A percentile compares a stretch with the other conserved stretches of the same genome.
Evolutionary conservation across 2,888 invertebrate genomes (phyloP).

Genomic region (Helobdella robusta): DNA sequence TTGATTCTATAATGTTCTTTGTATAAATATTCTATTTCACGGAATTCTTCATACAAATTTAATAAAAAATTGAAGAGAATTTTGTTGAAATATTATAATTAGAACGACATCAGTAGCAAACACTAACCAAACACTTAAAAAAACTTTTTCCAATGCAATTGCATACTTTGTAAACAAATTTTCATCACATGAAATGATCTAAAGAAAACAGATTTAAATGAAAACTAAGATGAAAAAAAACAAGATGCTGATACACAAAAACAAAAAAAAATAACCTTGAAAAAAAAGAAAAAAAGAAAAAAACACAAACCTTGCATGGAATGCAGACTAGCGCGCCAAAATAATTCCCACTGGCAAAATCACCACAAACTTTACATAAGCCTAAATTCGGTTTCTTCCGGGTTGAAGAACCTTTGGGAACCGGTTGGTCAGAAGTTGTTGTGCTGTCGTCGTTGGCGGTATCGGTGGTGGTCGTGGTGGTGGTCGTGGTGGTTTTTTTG

Average conservation of each 20-base stretch:
- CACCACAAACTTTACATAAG: constrained; percentile 34
- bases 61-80: no score
- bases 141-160: no score
- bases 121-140: no score
- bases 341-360: constrained; percentile 35
- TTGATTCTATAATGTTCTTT: no score
- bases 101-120: no score
- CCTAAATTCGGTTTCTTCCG: constrained; percentile 4
- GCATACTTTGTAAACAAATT: no score
- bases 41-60: no score
- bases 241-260: not conserved
- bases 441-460: not conserved
- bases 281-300: not conserved
- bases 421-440: not conserved
- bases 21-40: no score
- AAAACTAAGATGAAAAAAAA: not conserved
- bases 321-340: constrained; percentile 37
- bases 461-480: not conserved
- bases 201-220: not conserved
- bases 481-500: not conserved
- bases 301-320: constrained; percentile 35
- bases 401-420: not conserved
- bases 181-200: no score
- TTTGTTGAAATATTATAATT: no score
- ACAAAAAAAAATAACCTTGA: not conserved